A percentile compares a stretch with the other conserved stretches of the same genome.
phyloP scores from a whole-genome alignment of 2,888 invertebrate species.

The Acleris emargana region DNA sequence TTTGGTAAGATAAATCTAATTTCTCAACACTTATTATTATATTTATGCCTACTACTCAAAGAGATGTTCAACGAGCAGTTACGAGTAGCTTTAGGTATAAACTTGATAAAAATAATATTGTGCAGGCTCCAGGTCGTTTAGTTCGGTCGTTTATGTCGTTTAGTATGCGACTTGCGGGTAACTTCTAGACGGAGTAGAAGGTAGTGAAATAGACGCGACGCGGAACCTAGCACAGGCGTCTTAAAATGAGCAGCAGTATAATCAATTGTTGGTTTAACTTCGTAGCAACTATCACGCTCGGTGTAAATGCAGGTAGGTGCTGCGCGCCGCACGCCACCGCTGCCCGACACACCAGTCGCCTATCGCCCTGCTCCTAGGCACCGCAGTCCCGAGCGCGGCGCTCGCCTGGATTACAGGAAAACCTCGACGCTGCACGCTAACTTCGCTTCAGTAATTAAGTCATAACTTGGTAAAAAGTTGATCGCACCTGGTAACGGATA shows the following conservation, averaged over 20 bases:
- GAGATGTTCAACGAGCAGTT: too few relatives aligned
- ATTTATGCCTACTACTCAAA: too few relatives aligned
- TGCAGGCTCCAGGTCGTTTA: too few relatives aligned
- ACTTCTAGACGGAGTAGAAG: too few relatives aligned
- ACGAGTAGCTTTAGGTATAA: too few relatives aligned
- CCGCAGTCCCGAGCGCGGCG: background rate
- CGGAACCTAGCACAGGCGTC: too few relatives aligned
- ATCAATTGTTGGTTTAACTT: conserved; percentile 24
- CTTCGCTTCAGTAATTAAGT: conserved; percentile 54
- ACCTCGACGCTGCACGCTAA: conserved; percentile 48
- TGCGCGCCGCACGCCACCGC: conserved; percentile 15
- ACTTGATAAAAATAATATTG: too few relatives aligned
- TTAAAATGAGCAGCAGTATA: conserved; percentile 6
- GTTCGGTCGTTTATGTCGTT: too few relatives aligned
- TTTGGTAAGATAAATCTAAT: too few relatives aligned
- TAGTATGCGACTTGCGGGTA: too few relatives aligned
- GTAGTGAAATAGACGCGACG: too few relatives aligned
- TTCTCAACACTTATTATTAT: too few relatives aligned
- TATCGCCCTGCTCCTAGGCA: background rate
- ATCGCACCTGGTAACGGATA: conserved; percentile 41
- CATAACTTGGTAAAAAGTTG: conserved; percentile 49
- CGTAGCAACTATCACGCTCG: conserved; percentile 28
- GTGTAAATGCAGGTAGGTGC: conserved; percentile 31
- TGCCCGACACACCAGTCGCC: background rate
- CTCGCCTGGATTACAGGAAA: conserved; percentile 15